phyloP scores from a whole-genome alignment of 2,113 vertebrate species.

The Cottus gobio region DNA sequence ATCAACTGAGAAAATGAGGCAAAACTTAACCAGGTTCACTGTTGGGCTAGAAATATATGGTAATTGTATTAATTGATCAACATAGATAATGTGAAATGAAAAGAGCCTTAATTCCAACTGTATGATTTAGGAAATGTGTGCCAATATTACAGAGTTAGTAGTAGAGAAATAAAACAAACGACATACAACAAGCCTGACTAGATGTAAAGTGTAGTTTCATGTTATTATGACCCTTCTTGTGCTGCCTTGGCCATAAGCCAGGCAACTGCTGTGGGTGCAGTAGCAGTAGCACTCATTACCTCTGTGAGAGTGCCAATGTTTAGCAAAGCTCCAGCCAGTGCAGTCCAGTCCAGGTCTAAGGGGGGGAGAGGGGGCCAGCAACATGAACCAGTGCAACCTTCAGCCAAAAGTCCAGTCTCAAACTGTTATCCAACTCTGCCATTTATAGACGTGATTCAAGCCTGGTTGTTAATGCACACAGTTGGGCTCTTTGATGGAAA shows the following conservation, averaged over 20 bases:
- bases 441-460: conserved; percentile 76
- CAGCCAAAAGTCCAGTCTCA: conserved; percentile 77
- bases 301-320: conserved; percentile 60
- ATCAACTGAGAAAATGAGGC: background rate
- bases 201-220: background rate
- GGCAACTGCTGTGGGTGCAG: conserved; percentile 22
- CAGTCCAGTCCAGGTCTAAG: conserved; percentile 40
- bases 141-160: too few species aligned
- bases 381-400: conserved; percentile 72
- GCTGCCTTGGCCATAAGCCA: conserved; percentile 6
- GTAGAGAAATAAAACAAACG: too few species aligned
- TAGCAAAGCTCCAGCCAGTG: conserved; percentile 38
- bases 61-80: background rate
- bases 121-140: background rate
- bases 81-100: background rate
- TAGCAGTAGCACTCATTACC: conserved; percentile 45
- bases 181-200: too few species aligned
- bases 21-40: background rate
- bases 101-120: background rate
- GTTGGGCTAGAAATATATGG: background rate
- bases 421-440: conserved; percentile 78
- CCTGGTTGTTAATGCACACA: conserved; percentile 62
- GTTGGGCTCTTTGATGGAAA: conserved; percentile 41
- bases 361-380: conserved; percentile 54
- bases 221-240: background rate